Evolutionary conservation across 2,797 vertebrate genomes (phyloP).

Genomic region (Pipistrellus pygmaeus): DNA sequence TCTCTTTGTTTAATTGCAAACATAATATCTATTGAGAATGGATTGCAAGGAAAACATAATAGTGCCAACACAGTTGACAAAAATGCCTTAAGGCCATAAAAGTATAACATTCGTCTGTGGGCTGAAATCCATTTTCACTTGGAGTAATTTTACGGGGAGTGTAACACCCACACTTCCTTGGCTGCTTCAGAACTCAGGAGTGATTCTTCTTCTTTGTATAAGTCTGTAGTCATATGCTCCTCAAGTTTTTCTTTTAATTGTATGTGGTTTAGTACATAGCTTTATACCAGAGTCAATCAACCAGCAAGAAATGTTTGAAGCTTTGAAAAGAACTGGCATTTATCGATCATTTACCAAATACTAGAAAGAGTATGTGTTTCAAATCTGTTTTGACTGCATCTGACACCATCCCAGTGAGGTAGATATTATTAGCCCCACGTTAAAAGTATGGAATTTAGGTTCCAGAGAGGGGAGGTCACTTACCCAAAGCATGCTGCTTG

Average conservation of each 20-base stretch:
- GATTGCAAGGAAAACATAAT: not conserved
- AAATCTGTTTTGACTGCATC: not conserved
- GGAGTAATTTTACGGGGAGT: not conserved
- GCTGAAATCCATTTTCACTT: conserved; percentile 45
- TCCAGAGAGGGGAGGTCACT: not conserved
- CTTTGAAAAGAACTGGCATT: not conserved
- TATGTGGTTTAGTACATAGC: not conserved
- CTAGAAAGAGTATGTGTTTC: not conserved
- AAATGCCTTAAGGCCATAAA: conserved; percentile 7
- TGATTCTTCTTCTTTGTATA: conserved; percentile 35
- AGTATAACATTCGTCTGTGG: not conserved
- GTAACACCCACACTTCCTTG: not conserved
- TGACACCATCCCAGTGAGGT: not conserved
- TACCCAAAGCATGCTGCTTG: not conserved
- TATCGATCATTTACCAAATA: not conserved
- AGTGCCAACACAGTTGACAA: not conserved
- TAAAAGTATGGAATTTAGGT: not conserved
- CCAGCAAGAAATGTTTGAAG: not conserved
- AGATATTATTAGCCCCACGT: not conserved
- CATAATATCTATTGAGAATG: not conserved
- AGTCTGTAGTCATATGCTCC: not conserved
- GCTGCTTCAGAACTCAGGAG: conserved; percentile 15
- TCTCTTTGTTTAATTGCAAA: conserved; percentile 8
- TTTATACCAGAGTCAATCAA: not conserved
- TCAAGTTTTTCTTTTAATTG: not conserved